Base-by-base conservation (phyloP, 2,797 vertebrate genomes). In the Mus caroli region DNA sequence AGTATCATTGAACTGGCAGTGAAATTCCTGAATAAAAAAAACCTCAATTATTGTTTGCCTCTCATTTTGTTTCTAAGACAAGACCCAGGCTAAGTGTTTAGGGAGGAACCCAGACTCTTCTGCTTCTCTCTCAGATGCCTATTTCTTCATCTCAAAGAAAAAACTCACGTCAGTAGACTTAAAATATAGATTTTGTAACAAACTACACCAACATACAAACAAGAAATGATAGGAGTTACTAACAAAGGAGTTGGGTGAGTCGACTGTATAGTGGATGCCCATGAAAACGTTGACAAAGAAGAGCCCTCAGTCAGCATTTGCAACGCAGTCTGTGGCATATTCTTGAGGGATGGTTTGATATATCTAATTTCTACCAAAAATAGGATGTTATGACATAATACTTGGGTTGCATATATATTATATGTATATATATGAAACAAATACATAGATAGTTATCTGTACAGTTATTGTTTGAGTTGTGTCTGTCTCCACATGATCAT, bases 11-110 rank as follows among this genome's bases (percentile, higher is more conserved):
- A 85, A 64, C 82, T 0, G 1, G 56, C 17, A 88, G 52, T 93
- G 73, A 85, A 94, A 82, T 95, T 86, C 75, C 46, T 52, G n/a
- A 91, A 37, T 93, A 92, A 94, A 95, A 78, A 94, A 95, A 78
- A 95, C 69, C 12, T 60, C 92, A 86, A 93, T 95, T 94, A 86
- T 88, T 52, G 20, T 87, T 56, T 62, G 64, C 34, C 10, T 96
- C 50, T 83, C 28, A 62, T 94, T 97, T 82, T 91, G n/a, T 88
- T 96, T 95, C 52, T n/a, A 90, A 56, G 76, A 28, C 7, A 85
- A 69, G 80, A 24, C 86, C 26, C 26, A 84, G n/a, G 37, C 4
- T 64, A 77, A 95, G 56, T 94, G 78, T 24, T 56, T 79, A 37
- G 6, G 73, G 79, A 84, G 62, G 43, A 62, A 64, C 4, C 34